Base-by-base conservation (phyloP, 2,888 invertebrate species). In the Noctua fimbriata region DNA sequence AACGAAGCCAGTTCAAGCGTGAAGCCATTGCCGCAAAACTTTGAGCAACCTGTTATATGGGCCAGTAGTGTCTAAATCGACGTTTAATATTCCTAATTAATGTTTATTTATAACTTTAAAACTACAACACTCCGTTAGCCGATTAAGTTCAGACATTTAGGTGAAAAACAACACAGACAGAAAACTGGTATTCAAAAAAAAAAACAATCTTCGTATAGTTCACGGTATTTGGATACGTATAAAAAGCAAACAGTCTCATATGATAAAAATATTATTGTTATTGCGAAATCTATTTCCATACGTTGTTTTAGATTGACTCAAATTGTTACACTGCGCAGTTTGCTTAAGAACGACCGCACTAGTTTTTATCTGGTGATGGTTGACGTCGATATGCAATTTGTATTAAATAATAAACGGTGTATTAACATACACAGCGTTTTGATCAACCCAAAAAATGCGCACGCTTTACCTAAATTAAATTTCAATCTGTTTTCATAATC, bases 231-330 rank as follows among this genome's bases (percentile, higher is more conserved):
- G 41, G 36, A 77, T 71, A 73, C 49, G 73, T 78, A 73, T 76
- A 73, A 71, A 49, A 67, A 71, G 49, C 63, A 76, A 76, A 76
- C 55, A 70, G 66, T 63, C 52, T 58, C 60, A 75, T 69, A 49
- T 44, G 76, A 86, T 83, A 87, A 75, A 79, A 86, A 77, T 79
- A 73, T 83, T 86, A 86, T 86, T 83, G 79, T 86, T 74, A 67
- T 75, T 77, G 74, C 63, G 47, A 76, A 87, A 73, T 77, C 72
- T 79, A 83, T 86, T 86, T 79, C 41, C 6, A 65, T 60, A 14
- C 58, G 16, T 73, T 82, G 65, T 79, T 86, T 76, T 66, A 52
- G 18, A 71, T 85, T n/a, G 24, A n/a, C 21, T 44, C 69, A 66
- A 76, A 76, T 65, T 71, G 69, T 71, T 71, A 66, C 65, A 79